A percentile compares a stretch with the other conserved stretches of the same genome.
Evolutionary conservation across 2,113 vertebrate genomes (phyloP).

Genomic region (Rostratula benghalensis): DNA sequence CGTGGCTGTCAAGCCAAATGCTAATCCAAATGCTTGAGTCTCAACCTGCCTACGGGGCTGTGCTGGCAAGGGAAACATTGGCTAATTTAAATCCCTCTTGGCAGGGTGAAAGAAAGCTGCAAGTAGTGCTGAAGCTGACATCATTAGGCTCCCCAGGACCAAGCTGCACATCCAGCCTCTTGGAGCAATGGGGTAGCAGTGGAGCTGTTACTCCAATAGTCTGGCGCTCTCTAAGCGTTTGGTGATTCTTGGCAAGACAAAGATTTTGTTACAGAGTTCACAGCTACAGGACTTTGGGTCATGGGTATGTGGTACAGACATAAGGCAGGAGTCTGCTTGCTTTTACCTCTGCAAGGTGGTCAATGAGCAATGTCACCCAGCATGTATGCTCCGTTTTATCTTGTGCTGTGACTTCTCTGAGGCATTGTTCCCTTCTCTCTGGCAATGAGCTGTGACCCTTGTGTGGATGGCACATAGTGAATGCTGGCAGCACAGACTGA

Average conservation of each 20-base stretch:
- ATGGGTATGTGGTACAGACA: background rate
- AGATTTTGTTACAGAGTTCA: background rate
- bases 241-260: background rate
- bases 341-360: background rate
- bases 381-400: rapidly evolving
- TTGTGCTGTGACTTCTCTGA: background rate
- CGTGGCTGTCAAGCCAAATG: background rate
- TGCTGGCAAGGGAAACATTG: background rate
- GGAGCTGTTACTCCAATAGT: background rate
- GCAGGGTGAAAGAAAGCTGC: background rate
- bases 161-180: background rate
- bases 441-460: background rate
- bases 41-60: background rate
- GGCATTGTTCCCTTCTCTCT: background rate
- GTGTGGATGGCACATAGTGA: background rate
- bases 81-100: background rate
- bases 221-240: background rate
- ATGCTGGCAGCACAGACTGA: background rate
- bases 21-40: background rate
- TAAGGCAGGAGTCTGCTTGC: background rate
- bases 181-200: background rate
- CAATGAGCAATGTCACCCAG: rapidly evolving
- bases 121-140: background rate
- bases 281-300: background rate
- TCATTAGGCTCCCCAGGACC: rapidly evolving